Conservation (phyloP, 2,888 invertebrate species). For the Chironomus riparius region DNA sequence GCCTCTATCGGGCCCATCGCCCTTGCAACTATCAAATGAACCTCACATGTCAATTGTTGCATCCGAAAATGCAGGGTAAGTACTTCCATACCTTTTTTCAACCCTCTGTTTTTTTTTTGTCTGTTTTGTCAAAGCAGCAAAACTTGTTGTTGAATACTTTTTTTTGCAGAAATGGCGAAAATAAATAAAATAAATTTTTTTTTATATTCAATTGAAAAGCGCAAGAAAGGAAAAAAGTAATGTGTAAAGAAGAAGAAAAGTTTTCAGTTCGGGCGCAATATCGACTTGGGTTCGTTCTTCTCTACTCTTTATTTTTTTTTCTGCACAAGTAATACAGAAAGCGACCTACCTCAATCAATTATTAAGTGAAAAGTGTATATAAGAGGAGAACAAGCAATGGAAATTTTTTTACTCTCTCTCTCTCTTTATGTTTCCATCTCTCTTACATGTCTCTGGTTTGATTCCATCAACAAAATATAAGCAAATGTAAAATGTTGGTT, state of each 20-base stretch:
- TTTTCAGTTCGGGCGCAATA: neutral
- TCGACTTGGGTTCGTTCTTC: conserved; percentile 1
- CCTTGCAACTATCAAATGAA: conserved; percentile 44
- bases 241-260: neutral
- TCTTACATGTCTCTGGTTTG: neutral
- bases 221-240: neutral
- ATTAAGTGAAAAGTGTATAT: conserved; percentile 25
- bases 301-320: neutral
- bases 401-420: conserved; percentile 6
- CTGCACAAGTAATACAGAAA: conserved; percentile 24
- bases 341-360: conserved; percentile 26
- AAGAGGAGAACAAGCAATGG: conserved; percentile 10
- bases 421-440: too few species aligned
- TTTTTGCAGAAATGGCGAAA: neutral
- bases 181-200: neutral
- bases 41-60: conserved; percentile 45
- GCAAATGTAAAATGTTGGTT: neutral
- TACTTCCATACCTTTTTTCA: conserved; percentile 21
- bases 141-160: neutral
- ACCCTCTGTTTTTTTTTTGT: neutral
- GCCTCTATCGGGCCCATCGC: conserved; percentile 40
- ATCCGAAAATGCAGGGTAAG: conserved; percentile 45
- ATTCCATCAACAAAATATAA: neutral
- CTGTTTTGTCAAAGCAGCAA: neutral
- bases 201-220: neutral